Evolutionary conservation across 2,888 invertebrate species (phyloP).

Genomic region (Nycteola revayana): DNA sequence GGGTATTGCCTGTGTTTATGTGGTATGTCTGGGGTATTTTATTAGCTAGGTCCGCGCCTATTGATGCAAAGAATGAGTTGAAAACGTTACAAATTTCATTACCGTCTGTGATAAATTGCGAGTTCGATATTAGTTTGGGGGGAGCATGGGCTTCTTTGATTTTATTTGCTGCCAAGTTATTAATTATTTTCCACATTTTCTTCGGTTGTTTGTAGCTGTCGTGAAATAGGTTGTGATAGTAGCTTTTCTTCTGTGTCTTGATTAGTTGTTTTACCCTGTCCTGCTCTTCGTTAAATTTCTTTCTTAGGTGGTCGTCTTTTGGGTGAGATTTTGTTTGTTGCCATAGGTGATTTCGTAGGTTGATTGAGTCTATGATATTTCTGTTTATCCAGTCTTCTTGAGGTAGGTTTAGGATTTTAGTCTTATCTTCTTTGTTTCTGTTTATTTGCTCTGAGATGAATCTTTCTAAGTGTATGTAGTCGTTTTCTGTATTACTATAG

Average conservation of each 20-base stretch:
- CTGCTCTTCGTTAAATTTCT: conserved; percentile 8
- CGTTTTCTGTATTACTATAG: conserved; percentile 1
- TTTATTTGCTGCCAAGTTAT: conserved; percentile 18
- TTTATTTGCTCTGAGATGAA: conserved; percentile 5
- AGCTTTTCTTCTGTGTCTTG: conserved; percentile 9
- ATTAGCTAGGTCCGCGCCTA: conserved; percentile 11
- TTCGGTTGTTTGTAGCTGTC: conserved; percentile 12
- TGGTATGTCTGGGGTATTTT: conserved; percentile 7
- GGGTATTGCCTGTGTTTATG: not conserved
- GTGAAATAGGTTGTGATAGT: conserved; percentile 16
- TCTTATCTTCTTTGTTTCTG: conserved; percentile 13
- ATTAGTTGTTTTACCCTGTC: conserved; percentile 7
- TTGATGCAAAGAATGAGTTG: conserved; percentile 18
- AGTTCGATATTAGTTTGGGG: conserved; percentile 7
- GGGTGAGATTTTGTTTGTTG: conserved; percentile 10
- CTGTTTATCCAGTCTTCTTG: conserved; percentile 4
- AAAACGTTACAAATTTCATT: conserved; percentile 22
- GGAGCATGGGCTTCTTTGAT: conserved; percentile 7
- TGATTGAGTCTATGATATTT: conserved; percentile 15
- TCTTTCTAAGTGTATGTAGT: not conserved
- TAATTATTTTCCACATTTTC: conserved; percentile 25
- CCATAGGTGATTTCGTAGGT: conserved; percentile 24
- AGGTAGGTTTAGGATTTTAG: conserved; percentile 20
- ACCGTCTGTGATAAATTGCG: conserved; percentile 9
- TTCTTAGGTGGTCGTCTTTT: conserved; percentile 7